Base-by-base conservation (phyloP, 2,797 vertebrate genomes). In the Dicrostonyx torquatus region DNA sequence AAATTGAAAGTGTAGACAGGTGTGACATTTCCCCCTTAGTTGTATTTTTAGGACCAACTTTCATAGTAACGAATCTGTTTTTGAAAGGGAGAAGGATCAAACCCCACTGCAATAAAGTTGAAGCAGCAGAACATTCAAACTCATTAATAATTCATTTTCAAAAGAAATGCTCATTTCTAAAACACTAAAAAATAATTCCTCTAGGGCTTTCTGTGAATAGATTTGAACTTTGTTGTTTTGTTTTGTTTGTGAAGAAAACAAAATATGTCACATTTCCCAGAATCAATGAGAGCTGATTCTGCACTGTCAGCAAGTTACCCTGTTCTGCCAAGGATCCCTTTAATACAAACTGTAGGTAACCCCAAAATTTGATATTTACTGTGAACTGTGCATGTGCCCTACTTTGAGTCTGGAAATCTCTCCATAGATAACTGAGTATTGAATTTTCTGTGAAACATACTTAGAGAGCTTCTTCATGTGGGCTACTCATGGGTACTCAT, bases 61-160 rank as follows among this genome's bases (percentile, higher is more conserved):
- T 93, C 82, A 70, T 45, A 85, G 78, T 85, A 88, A 58, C 22
- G 93, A 62, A 48, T 34, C 72, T 93, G 75, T 80, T 90, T 94
- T 79, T 75, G n/a, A 26, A 78, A 83, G 89, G 70, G 45, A 76
- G 34, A 31, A 90, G 94, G 68, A 53, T 68, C 86, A 93, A 84
- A 93, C 92, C 43, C 87, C 48, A 93, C 15, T 90, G 87, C 18
- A 92, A 85, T 82, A 89, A 92, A 92, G 91, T 77, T 55, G 92
- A 92, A 84, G 29, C 45, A 40, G 31, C 3, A 82, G 45, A 34
- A 70, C 37, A 66, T 87, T 85, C 79, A 62, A 94, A 94, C 86
- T 96, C 40, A 78, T 94, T 88, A 96, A 95, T 92, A 94, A 94
- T 94, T 96, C 40, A 97, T 93, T 92, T 95, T 80, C 58, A 83